Base-by-base conservation (phyloP, 2,888 invertebrate species). In the Griposia aprilina region DNA sequence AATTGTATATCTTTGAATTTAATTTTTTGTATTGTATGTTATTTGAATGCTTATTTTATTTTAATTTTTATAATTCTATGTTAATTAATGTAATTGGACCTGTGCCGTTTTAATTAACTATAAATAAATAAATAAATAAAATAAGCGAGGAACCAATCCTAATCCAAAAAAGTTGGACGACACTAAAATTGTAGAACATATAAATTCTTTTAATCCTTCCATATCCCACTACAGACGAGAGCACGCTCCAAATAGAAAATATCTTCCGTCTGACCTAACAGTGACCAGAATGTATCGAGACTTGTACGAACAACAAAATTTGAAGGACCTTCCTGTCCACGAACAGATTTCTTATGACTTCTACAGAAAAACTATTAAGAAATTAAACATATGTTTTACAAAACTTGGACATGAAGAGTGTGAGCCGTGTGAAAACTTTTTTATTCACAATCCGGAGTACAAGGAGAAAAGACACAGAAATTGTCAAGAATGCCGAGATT, bases 151-250 rank as follows among this genome's bases (percentile, higher is more conserved):
- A 57, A 57, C 55, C 41, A 68, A 68, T 55, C 23, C 36, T n/a
- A 69, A 69, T n/a, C 55, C 55, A 69, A 69, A 57, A n/a, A 69
- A 69, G 41, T 41, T n/a, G 30, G 4, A 69, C 8, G 55, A 55
- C 13, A 57, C 41, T 10, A 57, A 69, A 55, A 17, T 57, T 41
- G 23, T 23, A 69, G 69, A 69, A 41, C 41, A 69, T 69, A 57
- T 69, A 69, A 41, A 57, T 36, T 69, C n/a, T 55, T 69, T 57
- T 57, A 69, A 69, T 69, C 55, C 69, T 41, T 69, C 69, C 41
- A 69, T 57, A 57, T 57, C 55, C 36, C 69, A 69, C 55, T 36
- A 36, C 30, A 36, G 30, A 69, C 69, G 55, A 55, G 69, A 41
- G 55, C 69, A 69, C 36, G 55, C 69, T 50, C 48, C 48, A 50